These are phyloP conservation scores for Setophaga petechia DNA, from an alignment of 2,113 vertebrate species.

Conservation along the genomic window DNA sequence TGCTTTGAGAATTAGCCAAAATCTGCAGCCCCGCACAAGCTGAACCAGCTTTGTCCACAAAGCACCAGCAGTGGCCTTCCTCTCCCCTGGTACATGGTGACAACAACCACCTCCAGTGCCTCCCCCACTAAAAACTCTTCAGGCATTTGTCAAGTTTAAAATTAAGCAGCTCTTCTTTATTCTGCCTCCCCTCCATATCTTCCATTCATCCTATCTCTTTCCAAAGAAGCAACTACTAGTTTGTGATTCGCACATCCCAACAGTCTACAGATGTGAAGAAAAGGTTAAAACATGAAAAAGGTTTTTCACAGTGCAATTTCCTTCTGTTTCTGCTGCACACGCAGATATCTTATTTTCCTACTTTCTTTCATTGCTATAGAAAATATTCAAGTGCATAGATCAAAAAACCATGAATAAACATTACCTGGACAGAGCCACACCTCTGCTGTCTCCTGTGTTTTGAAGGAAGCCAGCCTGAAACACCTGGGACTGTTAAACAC, in stretches of 20 bases:
- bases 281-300: not conserved
- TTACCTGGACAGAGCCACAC: not conserved
- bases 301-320: not conserved
- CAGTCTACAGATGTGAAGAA: not conserved
- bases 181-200: not conserved
- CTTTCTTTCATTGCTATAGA: not conserved
- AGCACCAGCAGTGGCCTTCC: not conserved
- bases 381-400: not conserved
- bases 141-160: not conserved
- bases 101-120: not conserved
- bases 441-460: not conserved
- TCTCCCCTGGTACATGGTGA: rapidly evolving
- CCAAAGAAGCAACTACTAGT: not conserved
- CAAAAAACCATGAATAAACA: not conserved
- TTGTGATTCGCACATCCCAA: not conserved
- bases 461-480: not conserved
- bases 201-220: not conserved
- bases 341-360: not conserved
- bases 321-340: not conserved
- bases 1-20: conserved; percentile 62
- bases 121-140: not conserved
- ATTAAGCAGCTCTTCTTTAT: not conserved
- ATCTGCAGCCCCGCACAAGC: not conserved
- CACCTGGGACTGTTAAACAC: not conserved
- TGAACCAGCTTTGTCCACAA: conserved; percentile 15